Evolutionary conservation across 2,113 vertebrate genomes (phyloP), one percentile per base, ranked within the genome.

Genomic region (Lucifuga dentata): DNA sequence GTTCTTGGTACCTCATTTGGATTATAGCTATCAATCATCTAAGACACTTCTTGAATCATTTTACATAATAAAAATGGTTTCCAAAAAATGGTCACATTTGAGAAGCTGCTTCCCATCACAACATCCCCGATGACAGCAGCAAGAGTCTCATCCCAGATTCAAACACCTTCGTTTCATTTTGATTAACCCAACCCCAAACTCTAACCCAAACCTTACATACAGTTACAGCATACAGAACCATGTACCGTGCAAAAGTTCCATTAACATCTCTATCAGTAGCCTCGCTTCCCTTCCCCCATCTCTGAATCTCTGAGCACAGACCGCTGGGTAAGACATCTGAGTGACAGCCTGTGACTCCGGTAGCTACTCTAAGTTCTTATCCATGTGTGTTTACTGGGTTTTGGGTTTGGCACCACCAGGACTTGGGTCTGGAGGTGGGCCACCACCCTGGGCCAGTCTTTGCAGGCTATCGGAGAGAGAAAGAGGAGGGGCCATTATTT

Each of bases 341-440:
- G 89, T 92, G 89, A 88, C 88, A 84, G 81, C 72, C 80, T 83
- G 82, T 53, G 70, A 79, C 86, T 85, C 85, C 46, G 49, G 53
- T 70, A 76, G 73, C 36, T 44, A 73, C 65, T 71, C 48, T 58
- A 43, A 71, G 32, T 67, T 33, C 55, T 40, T 72, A 33, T 67
- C 67, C 73, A 32, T 63, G 15, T 20, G 48, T 33, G 44, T 70
- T 83, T 90, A 93, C 73, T 92, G 86, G 71, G 39, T 20, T 85
- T 93, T 89, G 68, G 91, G 89, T 87, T 93, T 94, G 78, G 92
- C 91, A 9, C 88, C 92, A 50, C 89, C 91, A 0, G 91, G 92
- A 50, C 90, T 88, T 51, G 83, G 51, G 77, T 92, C 90, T 23
- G 75, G 65, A 26, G 88, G 68, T 19, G 89, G 90, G 51, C 87